phyloP scores from a whole-genome alignment of 1,140 invertebrate genomes.

The Acromyrmex echinatior region DNA sequence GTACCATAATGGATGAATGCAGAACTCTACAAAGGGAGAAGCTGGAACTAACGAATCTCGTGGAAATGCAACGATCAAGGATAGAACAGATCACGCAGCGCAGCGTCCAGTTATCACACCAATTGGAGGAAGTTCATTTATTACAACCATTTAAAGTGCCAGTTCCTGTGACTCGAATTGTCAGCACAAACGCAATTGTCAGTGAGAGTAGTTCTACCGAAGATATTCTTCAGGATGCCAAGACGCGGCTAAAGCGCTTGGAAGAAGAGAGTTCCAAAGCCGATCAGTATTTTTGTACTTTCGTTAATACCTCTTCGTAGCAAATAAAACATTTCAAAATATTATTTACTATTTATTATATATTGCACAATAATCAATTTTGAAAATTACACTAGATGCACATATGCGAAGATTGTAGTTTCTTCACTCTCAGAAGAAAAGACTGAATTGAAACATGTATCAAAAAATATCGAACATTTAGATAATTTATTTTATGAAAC shows the following conservation, averaged over 20 bases:
- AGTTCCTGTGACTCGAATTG: conserved; percentile 58
- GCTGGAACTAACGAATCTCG: conserved; percentile 79
- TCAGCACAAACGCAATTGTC: conserved; percentile 76
- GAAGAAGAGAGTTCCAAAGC: conserved; percentile 84
- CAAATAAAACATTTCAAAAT: conserved; percentile 35
- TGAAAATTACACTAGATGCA: not conserved
- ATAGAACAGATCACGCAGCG: conserved; percentile 82
- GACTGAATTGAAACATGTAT: conserved; percentile 62
- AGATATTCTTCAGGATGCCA: conserved; percentile 85
- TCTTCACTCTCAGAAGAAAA: conserved; percentile 14
- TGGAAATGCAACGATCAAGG: conserved; percentile 81
- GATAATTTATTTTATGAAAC: conserved; percentile 84
- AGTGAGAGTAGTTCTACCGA: conserved; percentile 85
- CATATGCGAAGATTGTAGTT: not conserved
- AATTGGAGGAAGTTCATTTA: conserved; percentile 81
- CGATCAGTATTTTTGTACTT: conserved; percentile 83
- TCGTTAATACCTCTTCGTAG: conserved; percentile 77
- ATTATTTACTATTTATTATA: conserved; percentile 55
- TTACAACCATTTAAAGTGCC: conserved; percentile 68
- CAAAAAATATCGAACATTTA: conserved; percentile 60
- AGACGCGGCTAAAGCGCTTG: conserved; percentile 80
- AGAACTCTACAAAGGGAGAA: conserved; percentile 79
- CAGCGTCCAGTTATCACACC: conserved; percentile 78
- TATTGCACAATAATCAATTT: not conserved
- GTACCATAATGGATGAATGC: conserved; percentile 58